Evolutionary conservation across 2,797 vertebrate genomes (phyloP), one percentile per base, ranked within the genome.

Genomic region (Sebastes kiyomatsui): DNA sequence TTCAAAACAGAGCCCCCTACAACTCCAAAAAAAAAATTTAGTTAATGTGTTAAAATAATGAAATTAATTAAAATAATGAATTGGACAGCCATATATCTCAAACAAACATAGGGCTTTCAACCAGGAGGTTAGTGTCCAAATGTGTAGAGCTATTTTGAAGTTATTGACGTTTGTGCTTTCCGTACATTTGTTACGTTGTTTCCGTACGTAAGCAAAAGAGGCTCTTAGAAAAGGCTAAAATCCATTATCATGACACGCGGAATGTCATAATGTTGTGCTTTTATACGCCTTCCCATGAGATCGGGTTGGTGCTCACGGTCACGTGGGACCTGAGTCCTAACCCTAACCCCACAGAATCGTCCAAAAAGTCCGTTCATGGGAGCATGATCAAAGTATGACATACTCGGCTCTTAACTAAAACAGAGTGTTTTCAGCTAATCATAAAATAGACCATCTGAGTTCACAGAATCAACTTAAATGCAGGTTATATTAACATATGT

Each of bases 21-120:
- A 52, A 1, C 18, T 0, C 28, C 28, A 7, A 30, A n/a, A 52
- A 49, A 13, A 0, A 18, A 49, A 8, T 0, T 8, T 2, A 7
- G 18, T 49, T 20, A 49, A 49, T 49, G 18, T 49, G 46, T 49
- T 46, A 7, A 0, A 49, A 49, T 49, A 49, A 49, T 49, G 7
- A 49, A 20, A 18, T 49, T 7, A 18, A 20, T 49, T 49, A 20
- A 49, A 49, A 49, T 20, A 46, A 49, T 49, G 3, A 3, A 0
- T 46, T 0, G 7, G 18, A 49, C 46, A 49, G 46, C 18, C 46
- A 20, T 49, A 49, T 8, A 20, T 1, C 46, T 49, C 46, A 49
- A 49, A 8, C 16, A 49, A 20, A 0, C 46, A 18, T 2, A 20
- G 7, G 46, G 18, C 46, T 20, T 49, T 49, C 46, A 49, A 49